Evolutionary conservation across 2,797 vertebrate genomes (phyloP).

Genomic region (Typhlichthys subterraneus): DNA sequence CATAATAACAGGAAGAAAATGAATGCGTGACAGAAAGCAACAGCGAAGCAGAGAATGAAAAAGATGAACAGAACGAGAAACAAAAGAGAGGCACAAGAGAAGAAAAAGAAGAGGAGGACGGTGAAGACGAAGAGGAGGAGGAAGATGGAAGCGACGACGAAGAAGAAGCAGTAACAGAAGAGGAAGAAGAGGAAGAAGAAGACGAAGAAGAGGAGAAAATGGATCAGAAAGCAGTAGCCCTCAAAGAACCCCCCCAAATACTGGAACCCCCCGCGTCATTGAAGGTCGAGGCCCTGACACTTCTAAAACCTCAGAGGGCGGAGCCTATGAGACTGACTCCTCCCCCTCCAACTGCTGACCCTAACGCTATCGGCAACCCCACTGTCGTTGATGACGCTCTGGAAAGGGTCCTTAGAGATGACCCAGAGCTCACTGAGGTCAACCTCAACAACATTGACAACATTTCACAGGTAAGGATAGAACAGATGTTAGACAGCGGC

Average conservation of each 20-base stretch:
- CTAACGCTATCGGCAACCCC: constrained; percentile 82
- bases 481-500: not conserved
- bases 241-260: constrained; percentile 10
- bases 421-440: constrained; percentile 87
- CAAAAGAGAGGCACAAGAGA: constrained; percentile 23
- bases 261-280: constrained; percentile 13
- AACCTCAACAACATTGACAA: constrained; percentile 96
- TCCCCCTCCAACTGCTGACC: constrained; percentile 60
- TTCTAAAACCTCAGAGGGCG: constrained; percentile 57
- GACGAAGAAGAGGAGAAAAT: constrained; percentile 34
- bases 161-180: constrained; percentile 46
- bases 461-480: constrained; percentile 69
- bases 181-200: constrained; percentile 46
- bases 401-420: constrained; percentile 83
- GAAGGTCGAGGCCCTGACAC: constrained; percentile 8
- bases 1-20: constrained; percentile 70
- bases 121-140: constrained; percentile 40
- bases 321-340: constrained; percentile 67
- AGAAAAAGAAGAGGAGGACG: constrained; percentile 31
- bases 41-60: constrained; percentile 72
- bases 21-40: constrained; percentile 82
- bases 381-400: constrained; percentile 90
- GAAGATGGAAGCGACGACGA: constrained; percentile 55
- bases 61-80: constrained; percentile 66
- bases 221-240: constrained; percentile 16